Evolutionary conservation across 1,140 invertebrate species (phyloP).

Genomic region (Hypothenemus hampei): DNA sequence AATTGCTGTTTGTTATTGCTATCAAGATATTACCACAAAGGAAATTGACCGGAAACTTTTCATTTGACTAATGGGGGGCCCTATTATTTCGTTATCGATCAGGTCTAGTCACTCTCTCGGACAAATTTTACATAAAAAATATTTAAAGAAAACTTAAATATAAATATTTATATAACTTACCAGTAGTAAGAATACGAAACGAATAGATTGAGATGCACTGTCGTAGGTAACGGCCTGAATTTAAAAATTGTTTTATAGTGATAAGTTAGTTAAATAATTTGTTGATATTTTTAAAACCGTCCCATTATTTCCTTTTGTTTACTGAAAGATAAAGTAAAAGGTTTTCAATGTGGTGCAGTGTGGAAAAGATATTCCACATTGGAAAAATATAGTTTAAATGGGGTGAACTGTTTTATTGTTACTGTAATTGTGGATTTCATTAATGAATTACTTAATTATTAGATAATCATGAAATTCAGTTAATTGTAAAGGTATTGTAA

Average conservation of each 20-base stretch:
- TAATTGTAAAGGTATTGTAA: too few relatives aligned
- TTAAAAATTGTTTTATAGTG: neutral
- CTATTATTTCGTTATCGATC: neutral
- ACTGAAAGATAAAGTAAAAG: constrained; percentile 2
- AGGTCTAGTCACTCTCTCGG: neutral
- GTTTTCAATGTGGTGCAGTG: constrained; percentile 1
- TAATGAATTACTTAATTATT: too few relatives aligned
- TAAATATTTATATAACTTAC: neutral
- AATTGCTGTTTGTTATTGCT: constrained; percentile 15
- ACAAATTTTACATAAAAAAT: neutral
- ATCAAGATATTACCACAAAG: constrained; percentile 17
- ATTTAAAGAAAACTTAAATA: neutral
- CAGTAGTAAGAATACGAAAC: too few relatives aligned
- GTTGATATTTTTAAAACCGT: neutral
- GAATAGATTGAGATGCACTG: neutral
- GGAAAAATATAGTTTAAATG: too few relatives aligned
- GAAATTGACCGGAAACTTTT: constrained; percentile 21
- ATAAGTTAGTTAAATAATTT: neutral
- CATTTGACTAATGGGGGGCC: constrained; percentile 4
- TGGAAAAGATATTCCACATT: too few relatives aligned
- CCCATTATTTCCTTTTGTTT: neutral
- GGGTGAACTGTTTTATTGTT: too few relatives aligned
- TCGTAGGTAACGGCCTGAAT: neutral
- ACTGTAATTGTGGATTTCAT: too few relatives aligned
- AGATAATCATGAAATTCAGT: too few relatives aligned